Base-by-base conservation (phyloP, 2,797 vertebrate genomes). In the Neosilurus mollespiculum region DNA sequence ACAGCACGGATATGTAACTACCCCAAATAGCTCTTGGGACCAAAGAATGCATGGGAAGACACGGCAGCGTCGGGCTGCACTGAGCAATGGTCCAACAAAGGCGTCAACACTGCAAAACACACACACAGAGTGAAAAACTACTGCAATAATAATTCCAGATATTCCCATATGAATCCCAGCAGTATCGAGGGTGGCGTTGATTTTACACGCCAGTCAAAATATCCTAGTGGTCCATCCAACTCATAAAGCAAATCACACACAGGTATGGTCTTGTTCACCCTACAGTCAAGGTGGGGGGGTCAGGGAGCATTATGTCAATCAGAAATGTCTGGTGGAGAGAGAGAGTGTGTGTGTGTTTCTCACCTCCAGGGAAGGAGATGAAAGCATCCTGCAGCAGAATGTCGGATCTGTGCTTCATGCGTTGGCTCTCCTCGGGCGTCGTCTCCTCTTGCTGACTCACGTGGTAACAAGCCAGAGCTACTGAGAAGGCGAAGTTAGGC, bases 401-500 rank as follows among this genome's bases (percentile, higher is more conserved):
- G 37, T 96, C 93, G 0, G 96, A 96, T 89, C 87, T 92, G 49
- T 92, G 92, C 85, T 89, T 93, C 2, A 92, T 90, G 0, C 91
- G 89, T 78, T 85, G 71, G 0, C 90, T 91, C 92, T 98, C 96
- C 64, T 92, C 90, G 24, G 94, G 91, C 0, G 93, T 88, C 30
- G 94, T 71, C 81, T 96, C 96, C 24, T 98, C 96, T 86, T 96
- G 95, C 91, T 96, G 96, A 91, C 97, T 97, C 88, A 96, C 92
- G 78, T 96, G 94, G 90, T 96, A 98, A 87, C 96, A 94, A 0
- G 96, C 95, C 92, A 99, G 93, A 0, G 98, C 96, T 71, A 96
- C 94, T 0, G 98, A 99, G 91, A 97, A 98, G 56, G 96, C 96
- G 88, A 99, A 99, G 92, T 99, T 99, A 81, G 98, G 98, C 87